A percentile compares a stretch with the other conserved stretches of the same genome.
phyloP scores from a whole-genome alignment of 2,888 invertebrate genomes.

The Dichetophora obliterata region DNA sequence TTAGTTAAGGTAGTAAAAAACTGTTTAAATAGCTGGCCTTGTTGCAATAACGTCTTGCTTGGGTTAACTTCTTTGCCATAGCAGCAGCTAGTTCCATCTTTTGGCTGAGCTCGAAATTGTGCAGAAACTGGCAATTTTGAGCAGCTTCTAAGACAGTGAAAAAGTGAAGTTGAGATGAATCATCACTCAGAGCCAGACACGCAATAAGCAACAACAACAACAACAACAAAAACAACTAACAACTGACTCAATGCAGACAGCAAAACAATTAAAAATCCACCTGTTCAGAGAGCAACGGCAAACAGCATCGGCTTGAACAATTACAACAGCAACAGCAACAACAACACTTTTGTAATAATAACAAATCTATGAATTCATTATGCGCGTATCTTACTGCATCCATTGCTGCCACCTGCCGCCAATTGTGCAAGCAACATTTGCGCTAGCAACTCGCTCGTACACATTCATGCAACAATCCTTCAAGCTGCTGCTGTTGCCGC shows the following conservation, averaged over 20 bases:
- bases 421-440: not conserved
- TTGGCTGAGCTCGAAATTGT: too few species aligned
- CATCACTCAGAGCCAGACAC: not conserved
- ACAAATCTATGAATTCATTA: slow-evolving; percentile 42
- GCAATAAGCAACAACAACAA: not conserved
- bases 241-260: not conserved
- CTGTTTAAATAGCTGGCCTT: too few species aligned
- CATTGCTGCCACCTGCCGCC: too few species aligned
- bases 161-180: too few species aligned
- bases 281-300: not conserved
- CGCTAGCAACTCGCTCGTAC: not conserved
- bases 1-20: too few species aligned
- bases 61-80: too few species aligned
- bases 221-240: too few species aligned
- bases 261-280: slow-evolving; percentile 5
- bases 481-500: slow-evolving; percentile 1
- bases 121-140: too few species aligned
- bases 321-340: slow-evolving; percentile 1
- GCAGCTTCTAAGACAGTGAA: too few species aligned
- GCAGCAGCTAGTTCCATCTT: too few species aligned
- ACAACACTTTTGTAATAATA: slow-evolving; percentile 21
- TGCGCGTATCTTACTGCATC: slow-evolving; percentile 9
- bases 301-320: slow-evolving; percentile 11
- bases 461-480: not conserved
- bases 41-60: too few species aligned